Base-by-base conservation (phyloP, 1,140 invertebrate genomes). In the Drosophila equinoxialis region DNA sequence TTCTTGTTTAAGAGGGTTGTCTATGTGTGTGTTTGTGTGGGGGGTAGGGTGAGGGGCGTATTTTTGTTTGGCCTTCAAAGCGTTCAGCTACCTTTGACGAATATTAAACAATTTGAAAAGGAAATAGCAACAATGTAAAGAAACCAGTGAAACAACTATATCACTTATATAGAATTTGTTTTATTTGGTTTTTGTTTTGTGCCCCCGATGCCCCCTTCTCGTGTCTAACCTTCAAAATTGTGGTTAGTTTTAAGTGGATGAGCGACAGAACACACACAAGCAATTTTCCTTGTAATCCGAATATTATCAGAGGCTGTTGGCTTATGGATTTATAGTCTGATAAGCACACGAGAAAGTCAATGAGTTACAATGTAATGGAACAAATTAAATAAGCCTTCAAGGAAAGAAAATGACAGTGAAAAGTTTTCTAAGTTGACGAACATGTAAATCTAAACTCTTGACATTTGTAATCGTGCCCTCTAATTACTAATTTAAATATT, bases 21-120 rank as follows among this genome's bases (percentile, higher is more conserved):
- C 23, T 26, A 26, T 26, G 17, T 23, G 17, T 23, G 37, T 39
- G 11, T 39, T 10, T 39, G 10, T 39, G 10, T 39, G 13, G 1
- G 7, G 20, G 17, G 20, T 20, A 51, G 17, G 20, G 17, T 20
- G 17, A 20, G 17, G 45, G 17, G 17, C 45, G 45, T 51, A 11
- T 23, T 14, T 64, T 81, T 89, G 84, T 89, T 89, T 89, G 84
- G 84, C 84, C 84, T 89, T 89, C 80, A 74, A 69, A 55, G 85
- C 84, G 84, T 89, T 84, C 84, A 82, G 77, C 77, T 81, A 89
- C 84, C 84, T 89, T 89, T 89, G 77, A 89, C 77, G 83, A 87
- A 87, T 87, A 89, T 87, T 89, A 87, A 87, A 83, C 84, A 89
- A 87, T 89, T 89, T 89, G 71, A 86, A 77, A 72, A 74, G 71